Evolutionary conservation across 2,888 invertebrate species (phyloP).

Genomic region (Oxystoma pomonae): DNA sequence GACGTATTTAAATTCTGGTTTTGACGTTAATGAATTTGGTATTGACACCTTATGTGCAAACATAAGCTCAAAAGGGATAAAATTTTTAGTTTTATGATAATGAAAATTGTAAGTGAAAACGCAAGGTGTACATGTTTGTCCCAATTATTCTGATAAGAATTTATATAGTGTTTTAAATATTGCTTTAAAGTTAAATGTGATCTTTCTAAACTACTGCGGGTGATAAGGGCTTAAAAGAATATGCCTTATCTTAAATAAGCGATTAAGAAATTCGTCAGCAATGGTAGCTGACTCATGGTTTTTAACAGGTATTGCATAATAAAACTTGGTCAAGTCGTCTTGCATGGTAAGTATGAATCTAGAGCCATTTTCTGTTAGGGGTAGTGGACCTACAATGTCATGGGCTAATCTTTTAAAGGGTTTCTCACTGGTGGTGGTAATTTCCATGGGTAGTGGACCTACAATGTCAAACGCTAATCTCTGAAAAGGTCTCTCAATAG

Average conservation of each 20-base stretch:
- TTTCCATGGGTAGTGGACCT: constrained; percentile 34
- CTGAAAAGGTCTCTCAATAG: constrained; percentile 32
- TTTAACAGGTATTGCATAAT: constrained; percentile 24
- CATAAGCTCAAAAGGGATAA: no score
- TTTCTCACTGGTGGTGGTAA: constrained; percentile 31
- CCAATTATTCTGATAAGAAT: no score
- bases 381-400: constrained; percentile 22
- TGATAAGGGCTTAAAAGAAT: constrained; percentile 35
- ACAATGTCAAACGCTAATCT: neutral
- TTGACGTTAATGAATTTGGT: no score
- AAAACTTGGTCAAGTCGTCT: constrained; percentile 24
- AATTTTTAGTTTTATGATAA: no score
- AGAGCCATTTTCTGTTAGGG: constrained; percentile 28
- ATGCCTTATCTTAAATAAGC: constrained; percentile 36
- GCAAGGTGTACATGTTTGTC: no score
- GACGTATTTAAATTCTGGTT: no score
- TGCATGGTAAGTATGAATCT: constrained; percentile 31
- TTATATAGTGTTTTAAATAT: no score
- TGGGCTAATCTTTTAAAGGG: constrained; percentile 27
- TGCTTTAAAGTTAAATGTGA: constrained; percentile 2
- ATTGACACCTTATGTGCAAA: no score
- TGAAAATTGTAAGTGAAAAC: no score
- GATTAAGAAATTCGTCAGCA: constrained; percentile 24
- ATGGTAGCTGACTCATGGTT: constrained; percentile 31
- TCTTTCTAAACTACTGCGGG: constrained; percentile 26